Conservation (phyloP, 2,888 invertebrate genomes). For the Digitonthophagus gazella region DNA sequence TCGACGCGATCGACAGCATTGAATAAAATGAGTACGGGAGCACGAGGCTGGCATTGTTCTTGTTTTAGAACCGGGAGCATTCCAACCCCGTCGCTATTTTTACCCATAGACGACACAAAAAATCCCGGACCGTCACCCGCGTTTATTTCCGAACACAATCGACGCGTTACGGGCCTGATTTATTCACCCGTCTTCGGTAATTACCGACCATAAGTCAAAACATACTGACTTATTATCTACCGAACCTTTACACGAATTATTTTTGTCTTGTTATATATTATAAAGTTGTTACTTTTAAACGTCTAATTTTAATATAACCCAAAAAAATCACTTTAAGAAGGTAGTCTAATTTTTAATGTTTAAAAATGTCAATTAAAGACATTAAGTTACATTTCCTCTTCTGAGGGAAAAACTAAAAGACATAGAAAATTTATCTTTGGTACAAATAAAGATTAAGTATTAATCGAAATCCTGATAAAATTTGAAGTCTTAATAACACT, state of each 20-base stretch:
- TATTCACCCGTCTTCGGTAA: not conserved
- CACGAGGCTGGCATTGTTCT: not conserved
- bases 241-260: not conserved
- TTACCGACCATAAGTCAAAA: not conserved
- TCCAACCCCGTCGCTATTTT: not conserved
- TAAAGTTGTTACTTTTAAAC: not conserved
- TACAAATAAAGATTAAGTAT: too few relatives aligned
- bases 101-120: not conserved
- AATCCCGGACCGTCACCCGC: not conserved
- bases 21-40: not conserved
- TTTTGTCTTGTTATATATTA: not conserved
- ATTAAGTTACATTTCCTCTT: too few relatives aligned
- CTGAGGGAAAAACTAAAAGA: too few relatives aligned
- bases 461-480: too few relatives aligned
- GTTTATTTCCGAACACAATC: not conserved
- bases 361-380: too few relatives aligned
- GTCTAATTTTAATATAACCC: too few relatives aligned
- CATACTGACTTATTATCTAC: not conserved
- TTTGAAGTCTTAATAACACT: too few relatives aligned
- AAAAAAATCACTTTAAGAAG: too few relatives aligned
- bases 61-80: not conserved
- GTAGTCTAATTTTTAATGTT: too few relatives aligned
- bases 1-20: not conserved
- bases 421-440: too few relatives aligned
- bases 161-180: not conserved